phyloP scores from a whole-genome alignment of 2,113 vertebrate species.

The Actenoides hombroni region DNA sequence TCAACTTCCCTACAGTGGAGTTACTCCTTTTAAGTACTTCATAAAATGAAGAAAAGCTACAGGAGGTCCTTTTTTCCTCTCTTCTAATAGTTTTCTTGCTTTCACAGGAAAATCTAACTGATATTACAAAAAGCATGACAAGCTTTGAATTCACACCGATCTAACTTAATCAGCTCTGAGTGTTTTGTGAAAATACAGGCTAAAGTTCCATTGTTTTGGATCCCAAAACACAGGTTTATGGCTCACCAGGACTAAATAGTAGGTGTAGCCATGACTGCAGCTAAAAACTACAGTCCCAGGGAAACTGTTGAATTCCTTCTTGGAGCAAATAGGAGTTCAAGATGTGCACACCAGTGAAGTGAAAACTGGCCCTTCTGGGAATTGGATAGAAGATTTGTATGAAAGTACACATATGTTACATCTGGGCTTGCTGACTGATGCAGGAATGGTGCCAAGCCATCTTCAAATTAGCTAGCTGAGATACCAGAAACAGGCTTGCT shows the following conservation, averaged over 20 bases:
- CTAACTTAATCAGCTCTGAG: neutral
- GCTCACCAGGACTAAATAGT: neutral
- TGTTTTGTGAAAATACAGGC: neutral
- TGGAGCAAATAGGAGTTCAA: neutral
- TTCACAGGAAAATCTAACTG: slow-evolving; percentile 10
- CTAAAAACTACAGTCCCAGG: neutral
- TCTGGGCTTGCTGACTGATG: neutral
- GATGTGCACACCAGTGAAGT: neutral
- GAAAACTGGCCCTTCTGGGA: neutral
- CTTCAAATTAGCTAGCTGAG: neutral
- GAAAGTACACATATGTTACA: neutral
- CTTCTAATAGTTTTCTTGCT: neutral
- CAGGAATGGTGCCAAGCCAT: neutral
- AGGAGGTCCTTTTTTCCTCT: slow-evolving; percentile 17
- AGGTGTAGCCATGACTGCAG: neutral
- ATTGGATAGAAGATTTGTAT: neutral
- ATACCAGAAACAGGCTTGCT: neutral
- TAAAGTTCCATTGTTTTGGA: neutral
- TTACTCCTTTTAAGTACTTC: slow-evolving; percentile 37
- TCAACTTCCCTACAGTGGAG: neutral
- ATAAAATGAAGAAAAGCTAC: slow-evolving; percentile 18
- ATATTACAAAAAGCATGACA: neutral
- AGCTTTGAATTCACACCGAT: slow-evolving; percentile 2
- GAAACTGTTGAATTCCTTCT: neutral
- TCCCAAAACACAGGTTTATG: neutral